Evolutionary conservation across 2,113 vertebrate species (phyloP).

Genomic region (Petromus typicus): DNA sequence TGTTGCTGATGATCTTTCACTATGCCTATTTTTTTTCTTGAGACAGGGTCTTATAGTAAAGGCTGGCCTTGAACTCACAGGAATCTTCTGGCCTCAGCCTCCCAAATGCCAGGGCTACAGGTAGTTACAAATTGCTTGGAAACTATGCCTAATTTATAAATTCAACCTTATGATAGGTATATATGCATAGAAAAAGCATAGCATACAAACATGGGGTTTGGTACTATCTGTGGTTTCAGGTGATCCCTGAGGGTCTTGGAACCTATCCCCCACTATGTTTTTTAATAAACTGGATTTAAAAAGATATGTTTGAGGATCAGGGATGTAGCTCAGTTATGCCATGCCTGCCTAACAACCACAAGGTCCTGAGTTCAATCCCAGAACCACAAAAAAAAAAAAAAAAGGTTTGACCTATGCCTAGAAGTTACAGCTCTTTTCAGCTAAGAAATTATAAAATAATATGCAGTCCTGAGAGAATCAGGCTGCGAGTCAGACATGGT

Average conservation of each 20-base stretch:
- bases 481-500: not conserved
- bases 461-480: not conserved
- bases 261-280: not conserved
- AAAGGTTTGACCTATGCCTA: not conserved
- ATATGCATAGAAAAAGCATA: not conserved
- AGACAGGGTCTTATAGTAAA: not conserved
- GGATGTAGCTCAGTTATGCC: too few relatives aligned
- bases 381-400: too few relatives aligned
- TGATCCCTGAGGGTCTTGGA: too few relatives aligned
- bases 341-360: too few relatives aligned
- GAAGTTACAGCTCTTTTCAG: not conserved
- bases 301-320: too few relatives aligned
- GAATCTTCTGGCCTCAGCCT: too few relatives aligned
- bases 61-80: not conserved
- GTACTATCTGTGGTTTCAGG: not conserved
- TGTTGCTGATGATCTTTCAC: not conserved
- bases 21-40: not conserved
- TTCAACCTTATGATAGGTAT: not conserved
- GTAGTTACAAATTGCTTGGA: not conserved
- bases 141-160: not conserved
- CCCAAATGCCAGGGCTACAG: not conserved
- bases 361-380: too few relatives aligned
- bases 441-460: not conserved
- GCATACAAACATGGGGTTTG: too few relatives aligned
- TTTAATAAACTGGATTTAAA: not conserved